Percentiles rank a stretch among this genome's conserved stretches.
phyloP scores from a whole-genome alignment of 2,113 vertebrate genomes.

The Probosciger aterrimus region DNA sequence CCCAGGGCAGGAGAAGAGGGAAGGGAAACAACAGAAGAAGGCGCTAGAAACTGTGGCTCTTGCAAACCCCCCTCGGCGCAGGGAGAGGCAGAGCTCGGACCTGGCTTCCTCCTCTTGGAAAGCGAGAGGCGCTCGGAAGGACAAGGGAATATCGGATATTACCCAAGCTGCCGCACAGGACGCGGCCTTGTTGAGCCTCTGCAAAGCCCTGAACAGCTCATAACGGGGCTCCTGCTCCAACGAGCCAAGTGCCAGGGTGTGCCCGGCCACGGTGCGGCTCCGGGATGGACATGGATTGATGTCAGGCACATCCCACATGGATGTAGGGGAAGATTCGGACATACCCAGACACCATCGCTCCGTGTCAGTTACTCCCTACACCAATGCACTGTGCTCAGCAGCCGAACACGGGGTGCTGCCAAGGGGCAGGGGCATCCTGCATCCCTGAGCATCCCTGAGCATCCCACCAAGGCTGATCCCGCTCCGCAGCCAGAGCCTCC shows the following conservation, averaged over 20 bases:
- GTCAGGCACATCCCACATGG: not conserved
- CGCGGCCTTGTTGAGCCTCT: rapidly evolving
- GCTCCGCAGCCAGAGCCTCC: not conserved
- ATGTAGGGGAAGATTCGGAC: not conserved
- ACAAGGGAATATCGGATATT: not conserved
- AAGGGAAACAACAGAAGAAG: not conserved
- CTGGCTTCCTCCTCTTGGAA: not conserved
- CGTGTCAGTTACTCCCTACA: rapidly evolving
- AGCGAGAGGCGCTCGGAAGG: not conserved
- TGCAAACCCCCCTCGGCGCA: not conserved
- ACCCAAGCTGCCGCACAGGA: rapidly evolving
- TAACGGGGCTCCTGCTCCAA: not conserved
- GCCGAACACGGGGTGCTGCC: rapidly evolving
- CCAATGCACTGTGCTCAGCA: rapidly evolving
- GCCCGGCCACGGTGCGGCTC: rapidly evolving
- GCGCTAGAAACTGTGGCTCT: not conserved
- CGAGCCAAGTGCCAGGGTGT: not conserved
- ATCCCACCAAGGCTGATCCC: not conserved
- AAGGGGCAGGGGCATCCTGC: not conserved
- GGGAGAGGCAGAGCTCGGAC: not conserved
- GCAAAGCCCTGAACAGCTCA: not conserved
- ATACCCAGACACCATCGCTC: not conserved
- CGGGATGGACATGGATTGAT: rapidly evolving
- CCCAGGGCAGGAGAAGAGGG: not conserved
- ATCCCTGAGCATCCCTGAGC: not conserved